A percentile compares a stretch with the other conserved stretches of the same genome.
Evolutionary conservation across 2,888 invertebrate genomes (phyloP).

Genomic region (Limnephilus marmoratus): DNA sequence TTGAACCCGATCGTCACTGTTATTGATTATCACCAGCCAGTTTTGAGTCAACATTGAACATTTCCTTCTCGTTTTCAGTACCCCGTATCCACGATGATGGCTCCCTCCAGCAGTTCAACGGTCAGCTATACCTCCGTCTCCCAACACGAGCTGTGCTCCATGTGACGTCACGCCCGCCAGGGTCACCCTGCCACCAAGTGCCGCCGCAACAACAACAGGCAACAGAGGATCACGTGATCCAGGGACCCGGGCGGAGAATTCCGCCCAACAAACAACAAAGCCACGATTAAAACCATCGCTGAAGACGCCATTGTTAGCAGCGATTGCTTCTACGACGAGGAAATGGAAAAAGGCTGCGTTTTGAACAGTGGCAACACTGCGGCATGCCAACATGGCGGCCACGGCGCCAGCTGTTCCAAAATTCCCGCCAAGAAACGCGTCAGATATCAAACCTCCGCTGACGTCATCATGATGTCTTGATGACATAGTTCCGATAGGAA

Average conservation of each 20-base stretch:
- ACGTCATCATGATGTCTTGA: conserved; percentile 64
- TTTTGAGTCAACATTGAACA: not conserved
- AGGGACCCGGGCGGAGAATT: conserved; percentile 63
- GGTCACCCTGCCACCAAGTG: conserved; percentile 71
- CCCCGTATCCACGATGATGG: conserved; percentile 75
- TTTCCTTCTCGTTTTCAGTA: conserved; percentile 71
- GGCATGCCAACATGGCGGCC: conserved; percentile 44
- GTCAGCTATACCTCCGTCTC: conserved; percentile 80
- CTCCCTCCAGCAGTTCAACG: conserved; percentile 71
- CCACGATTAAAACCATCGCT: conserved; percentile 62
- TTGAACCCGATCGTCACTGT: not conserved
- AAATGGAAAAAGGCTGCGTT: conserved; percentile 41
- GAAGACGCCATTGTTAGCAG: conserved; percentile 59
- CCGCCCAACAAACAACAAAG: conserved; percentile 55
- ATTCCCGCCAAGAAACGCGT: conserved; percentile 61
- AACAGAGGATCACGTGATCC: conserved; percentile 61
- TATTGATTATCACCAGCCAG: not conserved
- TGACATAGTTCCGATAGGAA: conserved; percentile 32
- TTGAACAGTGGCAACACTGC: conserved; percentile 34
- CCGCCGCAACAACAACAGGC: conserved; percentile 67
- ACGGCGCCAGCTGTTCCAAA: conserved; percentile 47
- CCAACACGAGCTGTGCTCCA: conserved; percentile 82
- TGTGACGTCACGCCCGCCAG: conserved; percentile 80
- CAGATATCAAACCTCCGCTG: conserved; percentile 62
- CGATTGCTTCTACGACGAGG: conserved; percentile 58